Evolutionary conservation across 2,888 invertebrate genomes (phyloP).

Genomic region (Pilophorus perplexus): DNA sequence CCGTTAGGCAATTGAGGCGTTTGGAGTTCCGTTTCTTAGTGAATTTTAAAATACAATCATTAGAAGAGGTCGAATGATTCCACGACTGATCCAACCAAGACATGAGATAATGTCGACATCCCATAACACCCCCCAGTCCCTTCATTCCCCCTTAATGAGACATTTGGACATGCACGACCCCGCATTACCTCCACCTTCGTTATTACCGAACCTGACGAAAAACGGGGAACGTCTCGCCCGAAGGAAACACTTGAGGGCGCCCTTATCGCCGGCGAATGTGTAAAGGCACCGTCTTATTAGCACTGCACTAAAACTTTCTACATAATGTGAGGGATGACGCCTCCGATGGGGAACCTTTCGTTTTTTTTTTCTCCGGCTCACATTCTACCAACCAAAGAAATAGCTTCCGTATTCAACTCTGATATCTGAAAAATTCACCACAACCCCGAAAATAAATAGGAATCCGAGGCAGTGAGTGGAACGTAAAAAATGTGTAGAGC

Average conservation of each 20-base stretch:
- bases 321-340: not conserved
- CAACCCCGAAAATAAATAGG: too few species aligned
- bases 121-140: not conserved
- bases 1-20: too few species aligned
- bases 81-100: not conserved
- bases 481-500: too few species aligned
- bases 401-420: too few species aligned
- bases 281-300: not conserved
- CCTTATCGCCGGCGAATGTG: not conserved
- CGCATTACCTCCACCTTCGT: not conserved
- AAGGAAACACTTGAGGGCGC: not conserved
- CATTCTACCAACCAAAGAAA: too few species aligned
- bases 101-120: not conserved
- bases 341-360: not conserved
- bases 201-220: not conserved
- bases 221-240: too few species aligned
- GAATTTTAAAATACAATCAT: too few species aligned
- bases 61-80: not conserved
- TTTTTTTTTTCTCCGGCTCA: too few species aligned
- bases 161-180: not conserved
- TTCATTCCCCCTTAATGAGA: not conserved
- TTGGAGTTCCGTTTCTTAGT: too few species aligned
- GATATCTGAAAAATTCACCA: too few species aligned
- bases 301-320: not conserved
- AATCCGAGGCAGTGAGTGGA: too few species aligned